These are phyloP conservation scores for Falcaria lacertinaria DNA, from an alignment of 2,888 invertebrate genomes.

Conservation along the genomic window DNA sequence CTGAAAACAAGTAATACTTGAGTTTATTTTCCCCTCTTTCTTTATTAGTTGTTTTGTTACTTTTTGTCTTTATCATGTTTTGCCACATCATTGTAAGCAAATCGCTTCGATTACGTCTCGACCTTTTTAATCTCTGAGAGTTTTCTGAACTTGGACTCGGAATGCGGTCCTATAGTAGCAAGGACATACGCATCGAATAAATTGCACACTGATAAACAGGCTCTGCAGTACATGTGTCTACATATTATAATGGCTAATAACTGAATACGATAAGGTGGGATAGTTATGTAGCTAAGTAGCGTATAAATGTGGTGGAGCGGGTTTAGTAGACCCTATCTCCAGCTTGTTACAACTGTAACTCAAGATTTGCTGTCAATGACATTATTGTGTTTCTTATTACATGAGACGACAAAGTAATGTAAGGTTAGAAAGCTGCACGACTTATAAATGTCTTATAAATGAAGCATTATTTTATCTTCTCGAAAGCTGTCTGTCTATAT, in stretches of 20 bases:
- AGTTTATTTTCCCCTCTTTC: too few relatives aligned
- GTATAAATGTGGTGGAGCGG: constrained; percentile 38
- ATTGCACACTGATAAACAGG: constrained; percentile 65
- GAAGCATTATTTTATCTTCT: too few relatives aligned
- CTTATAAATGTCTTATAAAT: too few relatives aligned
- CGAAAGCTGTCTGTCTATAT: too few relatives aligned
- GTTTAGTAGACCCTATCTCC: constrained; percentile 24
- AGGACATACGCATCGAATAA: constrained; percentile 66
- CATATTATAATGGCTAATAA: constrained; percentile 45
- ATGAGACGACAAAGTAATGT: too few relatives aligned
- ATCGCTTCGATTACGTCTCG: constrained; percentile 14
- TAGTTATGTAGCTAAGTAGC: constrained; percentile 57
- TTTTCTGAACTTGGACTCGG: constrained; percentile 59
- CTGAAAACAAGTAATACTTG: too few relatives aligned
- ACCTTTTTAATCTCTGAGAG: constrained; percentile 50
- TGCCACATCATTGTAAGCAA: neutral
- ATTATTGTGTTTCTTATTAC: too few relatives aligned
- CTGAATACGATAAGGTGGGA: constrained; percentile 56
- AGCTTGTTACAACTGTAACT: constrained; percentile 5
- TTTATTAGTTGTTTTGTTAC: too few relatives aligned
- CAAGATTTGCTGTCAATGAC: constrained; percentile 2
- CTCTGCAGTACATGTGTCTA: constrained; percentile 42
- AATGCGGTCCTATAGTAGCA: constrained; percentile 61
- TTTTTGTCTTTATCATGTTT: neutral
- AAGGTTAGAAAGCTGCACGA: too few relatives aligned